Base-by-base conservation (phyloP, 2,113 vertebrate species). In the Dasyurus viverrinus region DNA sequence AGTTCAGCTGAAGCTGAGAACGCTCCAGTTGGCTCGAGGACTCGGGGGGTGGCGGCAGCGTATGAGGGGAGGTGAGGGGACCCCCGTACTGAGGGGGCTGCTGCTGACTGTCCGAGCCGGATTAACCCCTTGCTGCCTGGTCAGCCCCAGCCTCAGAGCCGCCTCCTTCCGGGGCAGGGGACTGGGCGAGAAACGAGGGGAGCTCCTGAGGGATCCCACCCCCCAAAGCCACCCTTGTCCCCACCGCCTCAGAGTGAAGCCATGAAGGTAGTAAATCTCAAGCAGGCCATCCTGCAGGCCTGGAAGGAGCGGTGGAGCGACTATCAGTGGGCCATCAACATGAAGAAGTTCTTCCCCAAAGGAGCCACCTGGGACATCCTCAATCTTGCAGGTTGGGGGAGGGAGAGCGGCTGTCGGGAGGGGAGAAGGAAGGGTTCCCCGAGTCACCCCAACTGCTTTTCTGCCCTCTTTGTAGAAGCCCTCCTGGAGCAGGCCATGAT, bases 271-370 rank as follows among this genome's bases (percentile, higher is more conserved):
- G 99, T 99, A 68, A 99, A 99, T 97, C 98, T 99, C 97, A 99
- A 99, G 96, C 99, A 99, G 98, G 99, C 99, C 96, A 99, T 99
- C 94, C 98, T 99, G 89, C 99, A 99, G 98, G 99, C 99, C 52
- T 99, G 99, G 99, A 99, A 99, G 97, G 99, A 99, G 97, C 98
- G 99, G 8, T 99, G 99, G 99, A 99, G 99, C 96, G 99, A 99
- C 97, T 99, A 99, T 84, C 99, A 99, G 11, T 99, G 99, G 99
- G 99, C 99, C 53, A 98, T 99, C 92, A 99, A 99, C 95, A 99
- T 99, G 98, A 99, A 99, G 98, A 99, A 98, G 91, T 99, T 99
- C 98, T 99, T 99, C 55, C 99, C 99, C 2, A 99, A 99, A 53
- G 99, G 99, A 97, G 99, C 99, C 46, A 99, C 99, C 26, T 99